Base-by-base conservation (phyloP, 2,888 invertebrate species). In the Tenthredo scrophulariae region DNA sequence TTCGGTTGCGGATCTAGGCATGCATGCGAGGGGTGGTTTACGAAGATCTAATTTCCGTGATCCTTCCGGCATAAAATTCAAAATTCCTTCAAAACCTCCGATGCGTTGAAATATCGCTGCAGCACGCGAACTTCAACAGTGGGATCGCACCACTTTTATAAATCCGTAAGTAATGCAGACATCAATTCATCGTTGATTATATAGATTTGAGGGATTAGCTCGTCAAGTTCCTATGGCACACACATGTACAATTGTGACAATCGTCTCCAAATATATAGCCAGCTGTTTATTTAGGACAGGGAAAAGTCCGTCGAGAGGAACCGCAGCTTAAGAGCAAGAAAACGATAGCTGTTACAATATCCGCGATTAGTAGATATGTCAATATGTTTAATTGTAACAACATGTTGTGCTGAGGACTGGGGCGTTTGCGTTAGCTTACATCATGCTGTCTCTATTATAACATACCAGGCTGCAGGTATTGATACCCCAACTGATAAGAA, bases 401-500 rank as follows among this genome's bases (percentile, higher is more conserved):
- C 33, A 67, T 33, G 67, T 67, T 54, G 54, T 54, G 54, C 54
- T n/a, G 54, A 54, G 6, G 54, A 54, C 54, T 74, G 22, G 72
- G 72, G n/a, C 72, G 72, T 74, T 74, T 22, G 72, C 43, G 29
- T 18, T 74, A 40, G 22, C 72, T 43, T n/a, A 22, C 15, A 74
- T 74, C 43, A 74, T 74, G 54, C 72, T 40, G 15, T 67, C 29
- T 15, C 40, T 40, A 40, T 43, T 15, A 18, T 37, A 22, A 9
- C 29, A 67, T 33, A 26, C 67, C 67, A 13, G 67, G 18, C 65
- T 65, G 65, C 43, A 72, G 40, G 40, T 74, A 74, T 70, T 33
- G n/a, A 70, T 70, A 70, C 3, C 58, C 40, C 58, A 37, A 80
- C 80, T 58, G 90, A 90, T 90, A 90, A 90, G 87, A 85, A 87